Base-by-base conservation (phyloP, 2,888 invertebrate genomes). In the Diaphora mendica region DNA sequence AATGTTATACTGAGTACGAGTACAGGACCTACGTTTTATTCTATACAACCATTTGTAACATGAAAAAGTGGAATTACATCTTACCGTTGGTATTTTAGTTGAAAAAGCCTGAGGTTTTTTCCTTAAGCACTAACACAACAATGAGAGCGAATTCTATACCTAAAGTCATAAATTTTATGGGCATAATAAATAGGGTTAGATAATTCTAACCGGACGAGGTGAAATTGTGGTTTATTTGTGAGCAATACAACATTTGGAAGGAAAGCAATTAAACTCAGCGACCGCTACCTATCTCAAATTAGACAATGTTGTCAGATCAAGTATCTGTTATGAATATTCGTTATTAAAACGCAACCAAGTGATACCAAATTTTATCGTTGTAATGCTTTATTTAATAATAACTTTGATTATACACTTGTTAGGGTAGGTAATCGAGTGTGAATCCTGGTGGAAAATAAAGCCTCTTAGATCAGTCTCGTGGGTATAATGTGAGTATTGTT, bases 231-330 rank as follows among this genome's bases (percentile, higher is more conserved):
- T 82, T 77, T 83, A 77, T 79, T 81, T 83, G 75, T 79, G 51
- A 73, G 62, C 78, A 72, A 73, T 78, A 78, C 78, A 77, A 80
- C 76, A 80, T 77, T 78, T 78, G 78, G 71, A 69, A 73, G 75
- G 77, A 79, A 80, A 83, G 76, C 84, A 80, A 84, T 82, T 80
- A 84, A 73, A 70, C 69, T 76, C 79, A 74, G 76, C 69, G 84
- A 76, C 77, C 74, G 71, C 70, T 62, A 76, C 80, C 75, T 77
- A 79, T 71, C 78, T 71, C 77, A 70, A 83, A 73, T 83, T 73
- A 73, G 70, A 73, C 70, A 73, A 73, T 77, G 76, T 75, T 77
- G 77, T 74, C 64, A 71, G 74, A 73, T 64, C 59, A 68, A 67
- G 67, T 73, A 68, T 74, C 72, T 55, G 75, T 77, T 75, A 79